Evolutionary conservation across 2,888 invertebrate species (phyloP), one percentile per base, ranked within the genome.

Genomic region (Pasiphila rectangulata): DNA sequence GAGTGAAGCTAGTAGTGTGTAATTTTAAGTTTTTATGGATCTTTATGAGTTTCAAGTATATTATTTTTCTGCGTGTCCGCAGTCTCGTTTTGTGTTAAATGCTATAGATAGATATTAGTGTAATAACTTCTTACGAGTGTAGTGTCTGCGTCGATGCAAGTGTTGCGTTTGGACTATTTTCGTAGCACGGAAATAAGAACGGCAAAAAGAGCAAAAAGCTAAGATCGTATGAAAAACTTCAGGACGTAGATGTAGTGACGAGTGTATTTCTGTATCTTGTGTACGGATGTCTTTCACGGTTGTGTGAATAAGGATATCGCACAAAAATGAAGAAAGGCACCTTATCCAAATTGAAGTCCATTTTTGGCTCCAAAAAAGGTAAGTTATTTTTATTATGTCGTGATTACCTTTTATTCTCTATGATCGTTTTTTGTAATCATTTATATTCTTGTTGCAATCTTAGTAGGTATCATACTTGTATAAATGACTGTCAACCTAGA

Each of bases 121-220:
- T n/a, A n/a, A 52, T 71, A 67, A 17, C 27, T 27, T 27, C 59
- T 63, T 69, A 79, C 81, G 83, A 85, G 72, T 82, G 86, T 86
- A 81, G 84, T 81, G 81, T 69, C 81, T 72, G 79, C 79, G 70
- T 72, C 79, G 76, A 69, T 83, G 79, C 83, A 83, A 85, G 85
- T 84, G 83, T 84, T 79, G 76, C 84, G 79, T 75, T 75, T 72
- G 72, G 69, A 82, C 87, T 88, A 88, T 88, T 88, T 88, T 87
- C 81, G 88, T 86, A 83, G 81, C 82, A 88, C 88, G 87, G 88
- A 88, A 88, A 86, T 88, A 88, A 86, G 85, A 86, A 81, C 84
- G 79, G 81, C 81, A 87, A 87, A 85, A 87, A 85, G 84, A 86
- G 79, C 86, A 87, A 88, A 88, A 87, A 82, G 81, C 72, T 62